These are phyloP conservation scores for Poecilia wingei DNA, from an alignment of 2,797 vertebrate genomes.

Conservation along the genomic window DNA sequence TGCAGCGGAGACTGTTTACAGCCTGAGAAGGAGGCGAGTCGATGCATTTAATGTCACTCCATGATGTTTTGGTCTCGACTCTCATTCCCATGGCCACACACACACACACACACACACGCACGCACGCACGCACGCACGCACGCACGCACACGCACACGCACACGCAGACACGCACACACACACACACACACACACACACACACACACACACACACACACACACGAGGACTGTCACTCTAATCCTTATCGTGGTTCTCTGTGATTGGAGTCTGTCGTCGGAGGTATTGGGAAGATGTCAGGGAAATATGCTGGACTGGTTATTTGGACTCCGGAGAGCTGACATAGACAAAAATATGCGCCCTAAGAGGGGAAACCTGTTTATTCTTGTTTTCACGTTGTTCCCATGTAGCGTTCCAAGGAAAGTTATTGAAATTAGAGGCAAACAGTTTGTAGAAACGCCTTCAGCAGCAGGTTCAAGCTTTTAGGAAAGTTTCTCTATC, in stretches of 20 bases:
- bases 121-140: neutral
- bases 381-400: neutral
- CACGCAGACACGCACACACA: neutral
- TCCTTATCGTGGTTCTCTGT: slow-evolving; percentile 25
- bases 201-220: neutral
- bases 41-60: slow-evolving; percentile 53
- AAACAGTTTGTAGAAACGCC: neutral
- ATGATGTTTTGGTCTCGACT: slow-evolving; percentile 41
- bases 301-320: slow-evolving; percentile 31
- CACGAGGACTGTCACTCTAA: slow-evolving; percentile 34
- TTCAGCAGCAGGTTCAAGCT: neutral
- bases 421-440: neutral
- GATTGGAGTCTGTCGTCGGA: slow-evolving; percentile 44
- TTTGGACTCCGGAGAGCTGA: slow-evolving; percentile 24
- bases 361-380: neutral
- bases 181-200: neutral
- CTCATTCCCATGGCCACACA: neutral
- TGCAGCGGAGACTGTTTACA: slow-evolving; percentile 54
- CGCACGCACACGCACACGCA: no score
- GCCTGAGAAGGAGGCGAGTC: slow-evolving; percentile 48
- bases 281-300: slow-evolving; percentile 26
- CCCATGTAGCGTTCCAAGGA: neutral
- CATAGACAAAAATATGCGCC: neutral
- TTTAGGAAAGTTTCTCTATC: neutral
- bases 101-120: neutral